phyloP scores from a whole-genome alignment of 2,888 invertebrate genomes.

The Deilephila elpenor region DNA sequence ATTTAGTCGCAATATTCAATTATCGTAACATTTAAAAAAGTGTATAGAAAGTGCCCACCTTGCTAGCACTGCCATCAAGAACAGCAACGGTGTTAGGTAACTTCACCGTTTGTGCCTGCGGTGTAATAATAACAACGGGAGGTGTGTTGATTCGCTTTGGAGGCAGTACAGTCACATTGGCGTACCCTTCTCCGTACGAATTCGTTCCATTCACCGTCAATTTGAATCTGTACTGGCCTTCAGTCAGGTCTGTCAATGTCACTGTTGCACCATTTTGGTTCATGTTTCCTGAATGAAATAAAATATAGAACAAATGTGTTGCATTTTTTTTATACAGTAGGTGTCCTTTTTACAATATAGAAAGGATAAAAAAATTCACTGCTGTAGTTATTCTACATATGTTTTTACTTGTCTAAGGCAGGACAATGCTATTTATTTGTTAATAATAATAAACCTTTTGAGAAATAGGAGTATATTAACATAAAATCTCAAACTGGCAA shows the following conservation, averaged over 20 bases:
- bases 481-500: no score
- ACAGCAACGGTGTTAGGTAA: constrained; percentile 95
- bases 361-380: no score
- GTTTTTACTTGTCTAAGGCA: no score
- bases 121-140: constrained; percentile 94
- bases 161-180: constrained; percentile 95
- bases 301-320: background rate
- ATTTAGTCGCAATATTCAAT: no score
- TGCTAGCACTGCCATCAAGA: constrained; percentile 92
- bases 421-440: no score
- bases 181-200: constrained; percentile 91
- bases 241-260: constrained; percentile 92
- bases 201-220: constrained; percentile 91
- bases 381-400: no score
- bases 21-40: no score
- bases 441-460: no score
- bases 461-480: no score
- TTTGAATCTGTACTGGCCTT: constrained; percentile 95
- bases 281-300: constrained; percentile 86
- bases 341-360: no score
- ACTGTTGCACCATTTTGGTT: constrained; percentile 94
- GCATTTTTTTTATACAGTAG: background rate
- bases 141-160: constrained; percentile 92
- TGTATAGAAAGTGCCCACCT: constrained; percentile 55
- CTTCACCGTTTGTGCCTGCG: constrained; percentile 93